Evolutionary conservation across 2,888 invertebrate species (phyloP).

Genomic region (Zonitis immaculata): DNA sequence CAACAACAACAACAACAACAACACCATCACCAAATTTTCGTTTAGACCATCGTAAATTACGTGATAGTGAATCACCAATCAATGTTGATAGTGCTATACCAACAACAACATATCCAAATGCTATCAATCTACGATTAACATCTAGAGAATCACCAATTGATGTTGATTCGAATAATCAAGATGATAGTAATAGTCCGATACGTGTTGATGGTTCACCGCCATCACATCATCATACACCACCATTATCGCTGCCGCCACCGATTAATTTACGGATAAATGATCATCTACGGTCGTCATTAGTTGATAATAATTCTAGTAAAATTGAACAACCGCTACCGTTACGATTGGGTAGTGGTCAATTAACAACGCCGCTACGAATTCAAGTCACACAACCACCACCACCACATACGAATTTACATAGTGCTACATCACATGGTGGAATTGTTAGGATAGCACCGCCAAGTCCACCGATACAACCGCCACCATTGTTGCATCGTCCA

Average conservation of each 20-base stretch:
- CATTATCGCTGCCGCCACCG: constrained; percentile 37
- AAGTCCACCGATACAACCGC: constrained; percentile 38
- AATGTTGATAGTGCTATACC: constrained; percentile 32
- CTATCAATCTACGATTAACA: constrained; percentile 32
- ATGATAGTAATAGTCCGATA: constrained; percentile 33
- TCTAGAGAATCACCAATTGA: constrained; percentile 40
- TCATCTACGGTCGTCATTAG: constrained; percentile 27
- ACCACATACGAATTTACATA: too few species aligned
- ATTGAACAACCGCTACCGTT: constrained; percentile 43
- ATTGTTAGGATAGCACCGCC: constrained; percentile 47
- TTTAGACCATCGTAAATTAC: constrained; percentile 31
- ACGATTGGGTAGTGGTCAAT: constrained; percentile 35
- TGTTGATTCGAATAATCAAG: constrained; percentile 36
- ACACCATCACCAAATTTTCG: constrained; percentile 37
- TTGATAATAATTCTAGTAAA: constrained; percentile 21
- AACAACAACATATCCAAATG: constrained; percentile 25
- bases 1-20: too few species aligned
- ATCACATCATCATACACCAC: constrained; percentile 23
- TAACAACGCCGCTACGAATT: constrained; percentile 44
- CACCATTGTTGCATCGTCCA: constrained; percentile 45
- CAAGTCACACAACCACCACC: constrained; percentile 40
- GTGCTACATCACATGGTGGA: too few species aligned
- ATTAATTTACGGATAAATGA: constrained; percentile 43
- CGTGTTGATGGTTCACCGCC: constrained; percentile 32
- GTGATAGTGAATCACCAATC: constrained; percentile 37